Evolutionary conservation across 2,888 invertebrate genomes (phyloP).

Genomic region (Stenolophus ochropezus): DNA sequence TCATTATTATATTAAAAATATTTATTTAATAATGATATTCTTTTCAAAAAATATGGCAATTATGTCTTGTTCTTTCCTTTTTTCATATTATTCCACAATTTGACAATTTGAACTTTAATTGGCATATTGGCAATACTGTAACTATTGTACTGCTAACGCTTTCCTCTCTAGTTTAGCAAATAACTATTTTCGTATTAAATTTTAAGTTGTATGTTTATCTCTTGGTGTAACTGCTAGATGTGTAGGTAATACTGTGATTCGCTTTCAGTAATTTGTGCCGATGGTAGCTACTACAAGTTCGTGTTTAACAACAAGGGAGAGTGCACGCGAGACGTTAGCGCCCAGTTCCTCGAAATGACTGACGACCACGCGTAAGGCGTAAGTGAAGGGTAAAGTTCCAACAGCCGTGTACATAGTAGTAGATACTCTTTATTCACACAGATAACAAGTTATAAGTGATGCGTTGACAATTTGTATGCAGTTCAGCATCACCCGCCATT

Average conservation of each 20-base stretch:
- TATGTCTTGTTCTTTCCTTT: too few relatives aligned
- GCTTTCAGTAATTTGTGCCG: conserved; percentile 93
- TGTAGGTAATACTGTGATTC: conserved; percentile 43
- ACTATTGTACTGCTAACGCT: too few relatives aligned
- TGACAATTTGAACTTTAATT: too few relatives aligned
- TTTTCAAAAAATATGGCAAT: too few relatives aligned
- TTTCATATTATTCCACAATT: too few relatives aligned
- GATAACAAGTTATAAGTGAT: conserved; percentile 42
- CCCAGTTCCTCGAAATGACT: conserved; percentile 94
- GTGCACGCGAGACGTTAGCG: conserved; percentile 93
- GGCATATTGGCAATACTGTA: too few relatives aligned
- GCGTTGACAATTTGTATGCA: conserved; percentile 15
- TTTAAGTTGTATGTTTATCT: too few relatives aligned
- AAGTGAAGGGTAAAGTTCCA: not conserved
- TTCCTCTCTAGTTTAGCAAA: too few relatives aligned
- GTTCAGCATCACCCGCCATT: conserved; percentile 48
- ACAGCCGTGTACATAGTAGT: conserved; percentile 32
- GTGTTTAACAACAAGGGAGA: conserved; percentile 96
- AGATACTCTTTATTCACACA: conserved; percentile 51
- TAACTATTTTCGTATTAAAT: too few relatives aligned
- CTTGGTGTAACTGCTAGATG: too few relatives aligned
- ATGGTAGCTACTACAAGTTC: conserved; percentile 98
- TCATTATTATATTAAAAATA: too few relatives aligned
- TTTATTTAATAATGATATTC: too few relatives aligned
- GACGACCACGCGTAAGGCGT: conserved; percentile 75